These are phyloP conservation scores for Phallusia fumigata DNA, from an alignment of 23 tunicate genomes.

Conservation along the genomic window DNA sequence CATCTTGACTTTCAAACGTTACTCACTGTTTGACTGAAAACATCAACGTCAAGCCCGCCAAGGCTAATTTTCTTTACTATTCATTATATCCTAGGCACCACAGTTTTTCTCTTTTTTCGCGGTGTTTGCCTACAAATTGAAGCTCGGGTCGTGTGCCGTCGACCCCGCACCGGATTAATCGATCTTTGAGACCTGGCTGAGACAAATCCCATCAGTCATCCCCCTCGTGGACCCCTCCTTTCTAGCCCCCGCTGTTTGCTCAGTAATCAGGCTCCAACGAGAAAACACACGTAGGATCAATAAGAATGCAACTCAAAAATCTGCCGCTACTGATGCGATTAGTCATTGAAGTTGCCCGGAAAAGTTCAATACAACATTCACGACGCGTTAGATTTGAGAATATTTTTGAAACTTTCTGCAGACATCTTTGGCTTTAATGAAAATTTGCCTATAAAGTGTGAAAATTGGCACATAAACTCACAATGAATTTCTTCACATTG, in stretches of 20 bases:
- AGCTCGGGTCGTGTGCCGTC: conserved; percentile 1
- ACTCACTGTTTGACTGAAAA: neutral
- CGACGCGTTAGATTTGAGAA: too few species aligned
- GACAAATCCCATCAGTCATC: conserved; percentile 11
- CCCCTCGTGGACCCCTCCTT: neutral
- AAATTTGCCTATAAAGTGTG: too few species aligned
- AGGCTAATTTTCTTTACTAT: neutral
- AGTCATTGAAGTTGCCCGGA: too few species aligned
- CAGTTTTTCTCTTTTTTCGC: conserved; percentile 5
- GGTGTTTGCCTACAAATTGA: neutral
- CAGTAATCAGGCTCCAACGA: neutral
- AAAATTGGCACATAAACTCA: too few species aligned
- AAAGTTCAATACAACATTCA: too few species aligned
- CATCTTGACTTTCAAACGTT: neutral
- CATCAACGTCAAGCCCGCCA: neutral
- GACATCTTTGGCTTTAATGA: too few species aligned
- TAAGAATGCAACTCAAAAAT: too few species aligned
- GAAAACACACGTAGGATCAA: too few species aligned
- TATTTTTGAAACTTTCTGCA: too few species aligned
- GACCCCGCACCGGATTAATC: conserved; percentile 12
- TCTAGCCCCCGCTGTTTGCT: neutral
- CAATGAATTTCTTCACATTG: too few species aligned
- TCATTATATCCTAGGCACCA: neutral
- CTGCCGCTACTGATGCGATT: too few species aligned
- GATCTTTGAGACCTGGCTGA: conserved; percentile 1